Evolutionary conservation across 2,113 vertebrate genomes (phyloP).

Genomic region (Bucco capensis): DNA sequence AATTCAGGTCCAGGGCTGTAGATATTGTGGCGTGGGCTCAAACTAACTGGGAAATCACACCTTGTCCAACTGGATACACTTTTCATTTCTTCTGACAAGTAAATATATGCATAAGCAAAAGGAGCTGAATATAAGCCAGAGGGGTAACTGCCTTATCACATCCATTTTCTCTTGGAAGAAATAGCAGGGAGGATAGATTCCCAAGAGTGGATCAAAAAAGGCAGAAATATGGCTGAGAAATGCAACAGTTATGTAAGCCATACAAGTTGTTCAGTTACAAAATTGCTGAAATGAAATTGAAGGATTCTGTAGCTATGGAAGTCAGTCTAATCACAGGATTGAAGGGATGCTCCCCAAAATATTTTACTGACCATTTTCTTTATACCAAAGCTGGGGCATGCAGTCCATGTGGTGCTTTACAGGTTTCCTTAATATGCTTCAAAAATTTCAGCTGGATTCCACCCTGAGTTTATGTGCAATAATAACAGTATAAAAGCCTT

Average conservation of each 20-base stretch:
- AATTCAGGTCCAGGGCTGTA: not conserved
- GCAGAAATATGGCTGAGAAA: not conserved
- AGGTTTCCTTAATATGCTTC: not conserved
- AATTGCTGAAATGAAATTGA: not conserved
- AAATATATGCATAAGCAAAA: not conserved
- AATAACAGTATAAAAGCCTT: not conserved
- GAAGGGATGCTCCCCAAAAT: not conserved
- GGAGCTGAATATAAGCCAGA: not conserved
- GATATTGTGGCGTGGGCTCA: not conserved
- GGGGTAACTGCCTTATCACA: not conserved
- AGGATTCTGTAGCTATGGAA: not conserved
- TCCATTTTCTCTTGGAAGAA: not conserved
- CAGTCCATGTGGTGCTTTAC: not conserved
- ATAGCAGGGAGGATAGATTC: not conserved
- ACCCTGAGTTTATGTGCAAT: not conserved
- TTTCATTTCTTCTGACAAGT: not conserved
- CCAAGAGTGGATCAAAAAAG: not conserved
- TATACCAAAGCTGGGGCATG: not conserved
- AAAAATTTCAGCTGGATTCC: not conserved
- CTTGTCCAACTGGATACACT: not conserved
- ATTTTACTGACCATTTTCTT: not conserved
- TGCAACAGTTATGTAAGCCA: not conserved
- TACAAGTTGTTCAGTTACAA: not conserved
- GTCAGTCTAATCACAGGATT: not conserved
- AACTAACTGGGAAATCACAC: not conserved